phyloP scores from a whole-genome alignment of 2,888 invertebrate genomes.

The Epinotia brunnichana region DNA sequence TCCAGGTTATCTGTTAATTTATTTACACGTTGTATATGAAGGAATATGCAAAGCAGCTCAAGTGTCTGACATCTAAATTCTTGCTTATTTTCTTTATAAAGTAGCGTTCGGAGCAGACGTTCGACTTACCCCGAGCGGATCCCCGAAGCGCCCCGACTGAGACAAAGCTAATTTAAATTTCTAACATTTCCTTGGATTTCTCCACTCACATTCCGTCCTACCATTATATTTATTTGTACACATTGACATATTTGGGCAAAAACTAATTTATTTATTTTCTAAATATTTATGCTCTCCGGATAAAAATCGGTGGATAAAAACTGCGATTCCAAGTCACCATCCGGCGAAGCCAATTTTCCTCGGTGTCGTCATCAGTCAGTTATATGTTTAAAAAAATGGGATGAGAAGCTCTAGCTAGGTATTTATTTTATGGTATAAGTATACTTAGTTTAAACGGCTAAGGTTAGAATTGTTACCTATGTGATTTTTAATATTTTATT shows the following conservation, averaged over 20 bases:
- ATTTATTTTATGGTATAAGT: too few species aligned
- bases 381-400: background rate
- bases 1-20: background rate
- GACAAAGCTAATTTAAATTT: constrained; percentile 32
- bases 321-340: background rate
- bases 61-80: constrained; percentile 17
- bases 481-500: background rate
- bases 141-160: constrained; percentile 1
- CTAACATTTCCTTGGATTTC: constrained; percentile 15
- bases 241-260: background rate
- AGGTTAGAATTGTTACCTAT: background rate
- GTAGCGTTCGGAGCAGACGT: constrained; percentile 24
- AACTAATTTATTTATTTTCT: too few species aligned
- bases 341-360: background rate
- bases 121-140: constrained; percentile 1
- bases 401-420: too few species aligned
- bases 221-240: background rate
- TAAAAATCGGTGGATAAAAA: too few species aligned
- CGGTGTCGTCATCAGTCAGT: background rate
- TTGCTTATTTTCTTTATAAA: constrained; percentile 30
- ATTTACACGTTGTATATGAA: background rate
- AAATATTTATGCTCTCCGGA: too few species aligned
- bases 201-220: constrained; percentile 5
- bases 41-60: constrained; percentile 20
- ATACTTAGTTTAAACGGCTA: too few species aligned